Evolutionary conservation across 2,888 invertebrate genomes (phyloP), one percentile per base, ranked within the genome.

Genomic region (Notodonta dromedarius): DNA sequence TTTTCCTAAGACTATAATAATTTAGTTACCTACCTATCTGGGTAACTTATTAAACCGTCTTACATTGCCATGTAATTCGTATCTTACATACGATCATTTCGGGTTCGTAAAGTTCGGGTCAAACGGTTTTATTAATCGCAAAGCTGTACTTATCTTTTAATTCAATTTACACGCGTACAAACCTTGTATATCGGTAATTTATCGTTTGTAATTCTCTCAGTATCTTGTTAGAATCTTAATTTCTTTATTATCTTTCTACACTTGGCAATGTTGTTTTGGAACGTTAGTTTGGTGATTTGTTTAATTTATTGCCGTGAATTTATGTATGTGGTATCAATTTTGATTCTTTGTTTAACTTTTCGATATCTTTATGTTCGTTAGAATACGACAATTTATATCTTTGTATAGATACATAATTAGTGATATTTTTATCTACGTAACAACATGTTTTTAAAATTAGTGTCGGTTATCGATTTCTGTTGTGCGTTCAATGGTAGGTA

Each of bases 81-180:
- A 52, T 52, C 32, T 86, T 84, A 82, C 2, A 24, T 24, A 86
- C 78, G 80, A 76, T 75, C 56, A 63, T 63, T 60, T 66, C 60
- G 70, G 69, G 74, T 71, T 73, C 78, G 79, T 71, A 74, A 60
- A 70, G 56, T 54, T 57, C 12, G 75, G 86, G 85, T 87, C 88
- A 86, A 84, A 80, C 77, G 71, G 76, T 58, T 55, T 77, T 84
- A 86, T 87, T 83, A 85, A 87, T 85, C 80, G 82, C 83, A 70
- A 86, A 82, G 76, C 79, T 76, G 80, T 77, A 82, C 83, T 88
- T 90, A 90, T 91, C 89, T 89, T 86, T 86, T 89, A 89, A 90
- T 90, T 90, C 85, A 89, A 89, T 90, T 89, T 89, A 89, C 87
- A 88, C 82, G 79, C 78, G 80, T 86, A 82, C 79, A 70, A 65